Conservation (phyloP, 1,140 invertebrate species). For the Physella acuta region DNA sequence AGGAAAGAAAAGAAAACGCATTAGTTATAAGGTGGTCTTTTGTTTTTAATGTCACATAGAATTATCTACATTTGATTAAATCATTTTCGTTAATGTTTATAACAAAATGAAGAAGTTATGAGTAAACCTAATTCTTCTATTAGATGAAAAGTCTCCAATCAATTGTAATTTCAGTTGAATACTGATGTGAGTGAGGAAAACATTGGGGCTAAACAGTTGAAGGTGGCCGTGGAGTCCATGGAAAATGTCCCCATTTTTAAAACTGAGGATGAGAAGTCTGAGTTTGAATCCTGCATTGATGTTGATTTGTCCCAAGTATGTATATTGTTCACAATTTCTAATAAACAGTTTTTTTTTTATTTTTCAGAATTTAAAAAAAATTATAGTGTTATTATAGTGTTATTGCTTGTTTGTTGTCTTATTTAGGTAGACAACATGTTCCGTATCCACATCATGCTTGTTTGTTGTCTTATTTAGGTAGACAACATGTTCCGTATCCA, state of each 20-base stretch:
- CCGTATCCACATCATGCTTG: conserved; percentile 46
- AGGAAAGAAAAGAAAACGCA: conserved; percentile 23
- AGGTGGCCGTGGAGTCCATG: conserved; percentile 37
- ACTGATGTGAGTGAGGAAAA: conserved; percentile 9
- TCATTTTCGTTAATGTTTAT: too few species aligned
- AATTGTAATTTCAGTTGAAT: conserved; percentile 18
- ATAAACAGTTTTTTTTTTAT: too few species aligned
- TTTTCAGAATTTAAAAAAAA: too few species aligned
- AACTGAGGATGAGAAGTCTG: conserved; percentile 46
- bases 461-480: conserved; percentile 1
- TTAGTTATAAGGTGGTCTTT: conserved; percentile 24
- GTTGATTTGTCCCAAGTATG: conserved; percentile 43
- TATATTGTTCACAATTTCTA: too few species aligned
- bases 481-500: conserved; percentile 41
- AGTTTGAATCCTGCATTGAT: conserved; percentile 51
- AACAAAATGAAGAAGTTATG: too few species aligned
- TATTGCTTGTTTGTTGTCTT: too few species aligned
- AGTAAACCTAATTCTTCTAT: too few species aligned
- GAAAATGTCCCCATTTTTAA: conserved; percentile 49
- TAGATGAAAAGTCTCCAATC: too few species aligned
- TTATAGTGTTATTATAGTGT: too few species aligned
- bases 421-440: conserved; percentile 31
- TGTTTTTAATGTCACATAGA: too few species aligned
- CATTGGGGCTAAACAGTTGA: conserved; percentile 16
- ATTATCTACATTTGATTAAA: too few species aligned